phyloP scores from a whole-genome alignment of 1,140 invertebrate genomes.

The Drosophila subobscura region DNA sequence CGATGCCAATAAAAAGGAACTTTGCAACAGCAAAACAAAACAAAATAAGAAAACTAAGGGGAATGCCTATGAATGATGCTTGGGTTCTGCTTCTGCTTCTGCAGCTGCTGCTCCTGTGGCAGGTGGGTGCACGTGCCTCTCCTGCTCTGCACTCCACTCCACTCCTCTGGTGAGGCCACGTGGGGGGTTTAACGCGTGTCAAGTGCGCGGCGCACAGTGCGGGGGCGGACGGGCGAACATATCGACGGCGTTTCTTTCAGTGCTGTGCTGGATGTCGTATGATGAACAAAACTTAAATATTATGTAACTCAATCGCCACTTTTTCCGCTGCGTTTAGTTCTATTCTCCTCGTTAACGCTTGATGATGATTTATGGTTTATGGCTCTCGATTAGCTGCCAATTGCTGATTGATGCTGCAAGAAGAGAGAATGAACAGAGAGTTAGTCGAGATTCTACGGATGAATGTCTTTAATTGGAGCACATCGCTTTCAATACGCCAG shows the following conservation, averaged over 20 bases:
- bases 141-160: slow-evolving; percentile 3
- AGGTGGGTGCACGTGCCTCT: too few relatives aligned
- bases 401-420: slow-evolving; percentile 31
- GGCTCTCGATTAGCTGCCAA: slow-evolving; percentile 57
- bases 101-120: slow-evolving; percentile 7
- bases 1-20: slow-evolving; percentile 4
- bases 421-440: not conserved
- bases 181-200: slow-evolving; percentile 60
- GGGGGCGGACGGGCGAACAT: slow-evolving; percentile 56
- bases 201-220: slow-evolving; percentile 65
- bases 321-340: not conserved
- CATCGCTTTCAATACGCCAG: slow-evolving; percentile 23
- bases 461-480: slow-evolving; percentile 20
- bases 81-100: slow-evolving; percentile 7
- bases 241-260: slow-evolving; percentile 23
- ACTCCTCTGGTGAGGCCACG: slow-evolving; percentile 7
- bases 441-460: slow-evolving; percentile 20
- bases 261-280: slow-evolving; percentile 38
- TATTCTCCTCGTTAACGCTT: slow-evolving; percentile 7
- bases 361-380: slow-evolving; percentile 65
- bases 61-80: not conserved
- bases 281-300: slow-evolving; percentile 51
- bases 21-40: slow-evolving; percentile 12
- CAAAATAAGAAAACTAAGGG: slow-evolving; percentile 12
- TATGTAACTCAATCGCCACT: slow-evolving; percentile 53